These are phyloP conservation scores for Magallana ariakensis DNA, from an alignment of 1,140 invertebrate species.

Conservation along the genomic window DNA sequence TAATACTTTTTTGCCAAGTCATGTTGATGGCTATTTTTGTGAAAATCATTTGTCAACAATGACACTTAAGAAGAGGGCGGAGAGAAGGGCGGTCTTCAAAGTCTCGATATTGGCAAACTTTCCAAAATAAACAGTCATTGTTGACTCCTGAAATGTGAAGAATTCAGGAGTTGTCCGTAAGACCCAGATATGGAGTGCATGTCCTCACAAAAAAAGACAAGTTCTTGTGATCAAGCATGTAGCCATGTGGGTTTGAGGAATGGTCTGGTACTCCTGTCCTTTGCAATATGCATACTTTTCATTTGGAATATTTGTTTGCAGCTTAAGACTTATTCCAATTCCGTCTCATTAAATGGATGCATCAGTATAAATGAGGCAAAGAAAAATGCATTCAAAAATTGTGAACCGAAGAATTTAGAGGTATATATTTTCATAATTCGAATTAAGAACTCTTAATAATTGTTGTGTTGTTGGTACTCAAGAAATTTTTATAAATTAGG, in stretches of 20 bases:
- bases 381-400: neutral
- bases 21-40: neutral
- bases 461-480: too few species aligned
- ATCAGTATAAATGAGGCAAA: neutral
- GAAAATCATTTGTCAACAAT: neutral
- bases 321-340: neutral
- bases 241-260: conserved; percentile 11
- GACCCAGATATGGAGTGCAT: conserved; percentile 27
- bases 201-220: neutral
- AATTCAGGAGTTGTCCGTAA: neutral
- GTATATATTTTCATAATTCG: too few species aligned
- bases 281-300: neutral
- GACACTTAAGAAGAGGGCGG: conserved; percentile 12
- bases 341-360: neutral
- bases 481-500: too few species aligned
- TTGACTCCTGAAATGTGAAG: neutral
- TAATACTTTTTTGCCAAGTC: neutral
- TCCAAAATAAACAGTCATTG: neutral
- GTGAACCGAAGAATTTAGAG: neutral
- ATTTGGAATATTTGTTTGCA: conserved; percentile 27
- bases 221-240: neutral
- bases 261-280: neutral
- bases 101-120: neutral
- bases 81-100: neutral
- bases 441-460: too few species aligned